Percentiles rank a stretch among this genome's conserved stretches.
phyloP scores from a whole-genome alignment of 2,113 vertebrate species.

The Takifugu bimaculatus region DNA sequence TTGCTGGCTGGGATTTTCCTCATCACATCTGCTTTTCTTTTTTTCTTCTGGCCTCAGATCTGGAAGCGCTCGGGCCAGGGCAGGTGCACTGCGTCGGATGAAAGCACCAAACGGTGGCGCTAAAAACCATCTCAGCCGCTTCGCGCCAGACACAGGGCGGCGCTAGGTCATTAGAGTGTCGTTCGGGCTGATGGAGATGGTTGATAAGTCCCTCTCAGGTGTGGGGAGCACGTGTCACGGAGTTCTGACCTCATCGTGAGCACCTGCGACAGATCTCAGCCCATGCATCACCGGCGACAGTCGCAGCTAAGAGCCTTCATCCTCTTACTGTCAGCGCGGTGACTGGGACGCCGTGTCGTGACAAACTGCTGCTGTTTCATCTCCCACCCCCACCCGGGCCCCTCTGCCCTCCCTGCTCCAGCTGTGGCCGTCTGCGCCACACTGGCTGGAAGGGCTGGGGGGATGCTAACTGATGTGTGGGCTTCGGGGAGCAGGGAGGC shows the following conservation, averaged over 20 bases:
- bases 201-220: slow-evolving; percentile 24
- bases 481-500: slow-evolving; percentile 51
- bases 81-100: slow-evolving; percentile 58
- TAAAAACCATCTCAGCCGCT: slow-evolving; percentile 36
- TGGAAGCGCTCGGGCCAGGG: slow-evolving; percentile 53
- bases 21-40: slow-evolving; percentile 29
- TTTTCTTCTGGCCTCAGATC: slow-evolving; percentile 44
- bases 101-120: slow-evolving; percentile 51
- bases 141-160: slow-evolving; percentile 9
- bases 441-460: slow-evolving; percentile 38
- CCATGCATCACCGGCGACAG: slow-evolving; percentile 66
- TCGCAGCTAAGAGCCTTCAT: slow-evolving; percentile 61
- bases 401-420: slow-evolving; percentile 20
- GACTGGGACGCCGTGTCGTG: slow-evolving; percentile 56
- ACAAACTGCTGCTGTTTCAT: slow-evolving; percentile 62
- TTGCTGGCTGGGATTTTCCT: slow-evolving; percentile 65
- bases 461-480: slow-evolving; percentile 64
- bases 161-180: slow-evolving; percentile 21
- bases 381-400: slow-evolving; percentile 30
- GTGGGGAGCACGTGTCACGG: slow-evolving; percentile 32
- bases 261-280: slow-evolving; percentile 60
- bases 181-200: slow-evolving; percentile 36
- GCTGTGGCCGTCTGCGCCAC: slow-evolving; percentile 16
- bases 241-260: slow-evolving; percentile 55
- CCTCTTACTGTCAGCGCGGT: slow-evolving; percentile 56